These are phyloP conservation scores for Panopea generosa DNA, from an alignment of 2,888 invertebrate genomes.

Conservation along the genomic window DNA sequence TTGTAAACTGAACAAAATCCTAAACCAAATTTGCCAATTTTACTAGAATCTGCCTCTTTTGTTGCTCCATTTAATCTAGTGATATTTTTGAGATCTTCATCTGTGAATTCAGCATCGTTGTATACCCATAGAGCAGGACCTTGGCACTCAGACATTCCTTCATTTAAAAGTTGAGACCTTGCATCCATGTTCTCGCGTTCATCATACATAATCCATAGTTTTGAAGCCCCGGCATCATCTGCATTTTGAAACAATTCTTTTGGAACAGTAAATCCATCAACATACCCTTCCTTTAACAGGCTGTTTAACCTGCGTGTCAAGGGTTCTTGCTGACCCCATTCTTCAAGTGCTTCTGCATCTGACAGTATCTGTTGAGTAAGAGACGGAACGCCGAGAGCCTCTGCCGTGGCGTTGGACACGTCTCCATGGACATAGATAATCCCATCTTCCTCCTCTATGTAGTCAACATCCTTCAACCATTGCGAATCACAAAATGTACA, in stretches of 20 bases:
- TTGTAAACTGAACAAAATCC: constrained; percentile 84
- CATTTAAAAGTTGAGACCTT: constrained; percentile 70
- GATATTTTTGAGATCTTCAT: constrained; percentile 80
- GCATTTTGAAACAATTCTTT: constrained; percentile 81
- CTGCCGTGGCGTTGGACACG: not conserved
- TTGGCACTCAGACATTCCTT: constrained; percentile 79
- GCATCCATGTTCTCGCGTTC: constrained; percentile 74
- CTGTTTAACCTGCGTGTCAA: constrained; percentile 71
- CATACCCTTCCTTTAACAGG: constrained; percentile 71
- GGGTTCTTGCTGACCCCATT: constrained; percentile 77
- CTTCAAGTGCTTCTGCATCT: constrained; percentile 25
- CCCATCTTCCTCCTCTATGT: not conserved
- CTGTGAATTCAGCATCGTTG: constrained; percentile 80
- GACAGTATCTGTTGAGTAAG: constrained; percentile 2
- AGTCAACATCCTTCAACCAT: constrained; percentile 31
- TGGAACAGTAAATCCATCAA: constrained; percentile 76
- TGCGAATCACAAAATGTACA: constrained; percentile 45
- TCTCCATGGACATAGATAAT: constrained; percentile 6
- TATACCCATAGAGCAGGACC: constrained; percentile 83
- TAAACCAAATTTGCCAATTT: constrained; percentile 82
- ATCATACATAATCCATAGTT: constrained; percentile 77
- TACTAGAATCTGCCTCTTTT: constrained; percentile 76
- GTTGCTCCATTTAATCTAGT: constrained; percentile 80
- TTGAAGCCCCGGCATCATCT: constrained; percentile 77
- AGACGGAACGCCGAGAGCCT: not conserved